Percentiles rank a stretch among this genome's conserved stretches.
Conservation (phyloP, 1,140 invertebrate genomes). For the Pseudomyrmex flavicornis region DNA sequence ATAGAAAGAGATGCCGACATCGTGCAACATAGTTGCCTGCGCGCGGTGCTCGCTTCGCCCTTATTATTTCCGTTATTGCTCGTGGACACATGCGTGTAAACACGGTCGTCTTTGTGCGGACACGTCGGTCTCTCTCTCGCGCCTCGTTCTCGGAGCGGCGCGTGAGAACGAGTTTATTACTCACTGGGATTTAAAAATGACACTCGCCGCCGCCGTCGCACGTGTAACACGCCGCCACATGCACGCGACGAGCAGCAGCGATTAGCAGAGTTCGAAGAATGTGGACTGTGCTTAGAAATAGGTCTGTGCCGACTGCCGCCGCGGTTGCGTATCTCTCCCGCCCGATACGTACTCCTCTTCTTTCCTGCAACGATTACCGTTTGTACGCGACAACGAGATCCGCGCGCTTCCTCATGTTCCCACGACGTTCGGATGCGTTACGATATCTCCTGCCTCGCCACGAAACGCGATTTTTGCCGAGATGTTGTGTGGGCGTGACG, state of each 20-base stretch:
- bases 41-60: constrained; percentile 27
- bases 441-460: too few species aligned
- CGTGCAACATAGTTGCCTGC: constrained; percentile 15
- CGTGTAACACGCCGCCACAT: constrained; percentile 11
- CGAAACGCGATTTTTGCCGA: too few species aligned
- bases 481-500: too few species aligned
- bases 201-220: constrained; percentile 27
- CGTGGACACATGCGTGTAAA: too few species aligned
- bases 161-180: not conserved
- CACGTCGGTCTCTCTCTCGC: not conserved
- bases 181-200: constrained; percentile 54
- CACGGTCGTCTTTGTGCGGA: not conserved
- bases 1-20: constrained; percentile 31
- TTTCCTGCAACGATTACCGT: not conserved
- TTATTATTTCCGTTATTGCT: constrained; percentile 48
- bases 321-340: not conserved
- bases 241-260: constrained; percentile 12
- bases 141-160: not conserved
- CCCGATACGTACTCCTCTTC: too few species aligned
- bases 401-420: not conserved
- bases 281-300: constrained; percentile 6
- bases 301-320: constrained; percentile 17
- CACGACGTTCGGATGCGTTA: not conserved
- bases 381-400: too few species aligned
- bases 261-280: constrained; percentile 16